These are phyloP conservation scores for Epirrita christyi DNA, from an alignment of 2,888 invertebrate species.

Conservation along the genomic window DNA sequence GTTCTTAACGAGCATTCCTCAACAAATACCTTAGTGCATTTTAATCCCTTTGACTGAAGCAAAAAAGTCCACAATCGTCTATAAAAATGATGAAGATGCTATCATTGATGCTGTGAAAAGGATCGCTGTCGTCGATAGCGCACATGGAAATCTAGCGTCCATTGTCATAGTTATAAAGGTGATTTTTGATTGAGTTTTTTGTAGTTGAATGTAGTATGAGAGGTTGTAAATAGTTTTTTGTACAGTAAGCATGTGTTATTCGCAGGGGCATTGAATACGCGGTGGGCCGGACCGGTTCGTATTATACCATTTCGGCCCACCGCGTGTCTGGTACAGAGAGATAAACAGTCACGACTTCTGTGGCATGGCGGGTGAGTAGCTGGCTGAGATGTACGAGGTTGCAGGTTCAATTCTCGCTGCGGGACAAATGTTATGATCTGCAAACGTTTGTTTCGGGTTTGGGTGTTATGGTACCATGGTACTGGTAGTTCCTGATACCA, in stretches of 20 bases:
- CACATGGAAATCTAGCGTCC: conserved; percentile 17
- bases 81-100: conserved; percentile 38
- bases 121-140: background rate
- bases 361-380: too few species aligned
- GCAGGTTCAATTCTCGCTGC: too few species aligned
- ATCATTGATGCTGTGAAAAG: conserved; percentile 21
- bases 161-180: background rate
- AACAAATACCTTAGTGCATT: conserved; percentile 29
- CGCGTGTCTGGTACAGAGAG: conserved; percentile 54
- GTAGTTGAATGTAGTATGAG: conserved; percentile 14
- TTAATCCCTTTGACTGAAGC: conserved; percentile 31
- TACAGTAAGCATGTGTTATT: conserved; percentile 66
- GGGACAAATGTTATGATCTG: too few species aligned
- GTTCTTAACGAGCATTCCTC: conserved; percentile 32
- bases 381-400: too few species aligned
- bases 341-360: too few species aligned
- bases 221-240: conserved; percentile 48
- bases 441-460: too few species aligned
- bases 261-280: conserved; percentile 58
- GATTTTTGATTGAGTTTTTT: conserved; percentile 10
- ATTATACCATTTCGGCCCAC: conserved; percentile 64
- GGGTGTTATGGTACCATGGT: too few species aligned
- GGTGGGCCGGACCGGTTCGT: conserved; percentile 59
- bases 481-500: too few species aligned
- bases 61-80: conserved; percentile 36